Percentiles rank a stretch among this genome's conserved stretches.
Conservation (phyloP, 2,797 vertebrate species). For the Poeciliopsis infans region DNA sequence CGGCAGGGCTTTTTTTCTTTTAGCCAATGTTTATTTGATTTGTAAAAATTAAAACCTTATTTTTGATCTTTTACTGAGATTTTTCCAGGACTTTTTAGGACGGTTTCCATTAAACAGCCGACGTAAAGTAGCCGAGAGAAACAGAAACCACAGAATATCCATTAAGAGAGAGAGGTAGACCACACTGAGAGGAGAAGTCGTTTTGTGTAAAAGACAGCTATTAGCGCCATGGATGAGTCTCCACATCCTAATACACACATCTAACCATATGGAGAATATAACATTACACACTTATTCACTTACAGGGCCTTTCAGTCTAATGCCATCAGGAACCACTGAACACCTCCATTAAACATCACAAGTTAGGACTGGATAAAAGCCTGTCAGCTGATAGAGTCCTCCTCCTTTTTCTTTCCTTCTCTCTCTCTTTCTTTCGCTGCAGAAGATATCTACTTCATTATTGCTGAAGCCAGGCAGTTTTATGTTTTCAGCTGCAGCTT, state of each 20-base stretch:
- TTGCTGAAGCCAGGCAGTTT: not conserved
- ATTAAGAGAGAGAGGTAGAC: constrained; percentile 23
- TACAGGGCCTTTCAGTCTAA: constrained; percentile 37
- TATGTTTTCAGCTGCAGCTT: too few species aligned
- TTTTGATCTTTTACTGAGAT: not conserved
- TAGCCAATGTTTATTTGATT: not conserved
- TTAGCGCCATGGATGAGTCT: constrained; percentile 20
- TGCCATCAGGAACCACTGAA: constrained; percentile 30
- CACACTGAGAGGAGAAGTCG: constrained; percentile 17
- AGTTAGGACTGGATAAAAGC: constrained; percentile 32
- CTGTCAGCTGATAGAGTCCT: constrained; percentile 17
- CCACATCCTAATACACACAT: constrained; percentile 36
- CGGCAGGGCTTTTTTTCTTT: not conserved
- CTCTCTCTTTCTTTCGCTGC: not conserved
- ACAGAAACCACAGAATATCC: constrained; percentile 5
- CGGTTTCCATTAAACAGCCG: not conserved
- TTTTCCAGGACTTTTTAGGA: not conserved
- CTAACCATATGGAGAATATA: constrained; percentile 52
- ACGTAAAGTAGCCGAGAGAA: not conserved
- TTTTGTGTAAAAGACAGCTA: constrained; percentile 22
- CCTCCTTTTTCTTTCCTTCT: not conserved
- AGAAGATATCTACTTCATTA: not conserved
- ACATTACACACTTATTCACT: constrained; percentile 60
- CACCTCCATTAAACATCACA: constrained; percentile 43
- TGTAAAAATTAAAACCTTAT: not conserved